Conservation (phyloP, 2,888 invertebrate species). For the Nymphalis polychloros region DNA sequence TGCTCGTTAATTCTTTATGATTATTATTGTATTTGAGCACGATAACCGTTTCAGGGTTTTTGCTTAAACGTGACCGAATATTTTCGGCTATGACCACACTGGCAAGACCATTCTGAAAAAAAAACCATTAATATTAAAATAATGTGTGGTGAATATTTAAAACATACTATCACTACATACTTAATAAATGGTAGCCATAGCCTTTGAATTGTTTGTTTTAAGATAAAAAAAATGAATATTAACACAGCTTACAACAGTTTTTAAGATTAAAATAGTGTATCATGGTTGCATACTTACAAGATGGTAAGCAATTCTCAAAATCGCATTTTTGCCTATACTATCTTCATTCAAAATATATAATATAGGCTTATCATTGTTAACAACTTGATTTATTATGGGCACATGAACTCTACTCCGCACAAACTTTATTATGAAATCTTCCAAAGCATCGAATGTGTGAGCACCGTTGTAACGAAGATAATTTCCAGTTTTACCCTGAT, state of each 20-base stretch:
- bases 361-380: constrained; percentile 66
- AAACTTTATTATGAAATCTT: constrained; percentile 84
- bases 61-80: constrained; percentile 52
- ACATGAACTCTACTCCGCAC: constrained; percentile 63
- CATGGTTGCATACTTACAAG: constrained; percentile 80
- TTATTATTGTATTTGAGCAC: constrained; percentile 58
- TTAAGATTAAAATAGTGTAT: no score
- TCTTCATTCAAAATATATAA: constrained; percentile 73
- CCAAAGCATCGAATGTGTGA: constrained; percentile 81
- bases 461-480: constrained; percentile 83
- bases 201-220: no score
- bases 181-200: no score
- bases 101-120: constrained; percentile 59
- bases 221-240: no score
- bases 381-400: constrained; percentile 52
- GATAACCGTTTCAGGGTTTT: constrained; percentile 55
- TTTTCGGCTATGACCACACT: constrained; percentile 57
- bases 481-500: constrained; percentile 76
- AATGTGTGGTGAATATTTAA: no score
- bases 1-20: constrained; percentile 53
- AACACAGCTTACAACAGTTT: no score
- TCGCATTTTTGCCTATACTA: constrained; percentile 79
- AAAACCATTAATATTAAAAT: not conserved
- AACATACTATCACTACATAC: no score
- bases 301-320: constrained; percentile 86